phyloP scores from a whole-genome alignment of 2,113 vertebrate genomes.

The Collichthys lucidus region DNA sequence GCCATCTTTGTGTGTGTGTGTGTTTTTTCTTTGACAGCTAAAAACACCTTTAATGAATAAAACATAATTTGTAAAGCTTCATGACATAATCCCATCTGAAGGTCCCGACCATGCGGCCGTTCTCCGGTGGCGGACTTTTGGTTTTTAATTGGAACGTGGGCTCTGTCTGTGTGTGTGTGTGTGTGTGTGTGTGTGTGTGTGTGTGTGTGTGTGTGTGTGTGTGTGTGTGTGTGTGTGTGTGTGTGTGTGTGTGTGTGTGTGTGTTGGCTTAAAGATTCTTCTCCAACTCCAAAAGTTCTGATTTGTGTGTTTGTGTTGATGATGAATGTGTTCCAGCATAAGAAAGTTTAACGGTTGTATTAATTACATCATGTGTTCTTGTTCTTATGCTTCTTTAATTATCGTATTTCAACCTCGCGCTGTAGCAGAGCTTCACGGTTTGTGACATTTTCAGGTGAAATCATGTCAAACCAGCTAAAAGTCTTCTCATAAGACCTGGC shows the following conservation, averaged over 20 bases:
- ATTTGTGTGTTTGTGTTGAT: background rate
- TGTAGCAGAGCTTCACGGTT: background rate
- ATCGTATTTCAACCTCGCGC: background rate
- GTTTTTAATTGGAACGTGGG: slow-evolving; percentile 21
- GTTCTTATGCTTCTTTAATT: background rate
- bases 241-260: background rate
- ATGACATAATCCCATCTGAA: slow-evolving; percentile 66
- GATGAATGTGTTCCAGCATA: background rate
- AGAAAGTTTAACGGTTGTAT: background rate
- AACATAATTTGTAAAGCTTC: slow-evolving; percentile 51
- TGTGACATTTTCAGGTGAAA: slow-evolving; percentile 36
- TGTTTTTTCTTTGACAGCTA: slow-evolving; percentile 55
- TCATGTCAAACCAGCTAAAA: slow-evolving; percentile 31
- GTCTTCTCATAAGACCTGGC: slow-evolving; percentile 30
- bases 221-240: no score
- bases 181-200: background rate
- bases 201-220: no score
- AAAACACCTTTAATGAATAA: slow-evolving; percentile 72
- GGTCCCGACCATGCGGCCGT: slow-evolving; percentile 25
- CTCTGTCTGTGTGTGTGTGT: no score
- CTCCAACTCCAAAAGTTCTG: background rate
- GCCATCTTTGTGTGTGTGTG: background rate
- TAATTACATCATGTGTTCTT: background rate
- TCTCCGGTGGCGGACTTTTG: slow-evolving; percentile 42
- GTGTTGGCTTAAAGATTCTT: background rate